phyloP scores from a whole-genome alignment of 2,113 vertebrate genomes.

The Calidris pugnax region DNA sequence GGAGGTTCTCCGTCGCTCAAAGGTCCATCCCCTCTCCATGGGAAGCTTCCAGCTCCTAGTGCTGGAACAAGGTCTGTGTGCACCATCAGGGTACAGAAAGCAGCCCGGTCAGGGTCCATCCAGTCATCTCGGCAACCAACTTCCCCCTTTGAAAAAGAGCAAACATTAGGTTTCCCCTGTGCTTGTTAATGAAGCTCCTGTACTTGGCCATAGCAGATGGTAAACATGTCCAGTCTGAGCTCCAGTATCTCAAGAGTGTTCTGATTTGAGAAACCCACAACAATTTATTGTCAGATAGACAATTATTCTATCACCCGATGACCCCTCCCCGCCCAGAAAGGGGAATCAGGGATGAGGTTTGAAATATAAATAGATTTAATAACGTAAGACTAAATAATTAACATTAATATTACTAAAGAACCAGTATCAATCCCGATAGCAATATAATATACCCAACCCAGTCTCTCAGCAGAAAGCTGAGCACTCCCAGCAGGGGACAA shows the following conservation, averaged over 20 bases:
- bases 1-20: background rate
- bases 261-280: background rate
- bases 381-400: too few relatives aligned
- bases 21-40: background rate
- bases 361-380: too few relatives aligned
- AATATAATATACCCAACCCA: too few relatives aligned
- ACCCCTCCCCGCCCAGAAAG: background rate
- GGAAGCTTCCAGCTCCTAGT: background rate
- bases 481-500: too few relatives aligned
- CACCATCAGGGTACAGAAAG: rapidly evolving
- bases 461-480: too few relatives aligned
- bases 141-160: background rate
- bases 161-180: background rate
- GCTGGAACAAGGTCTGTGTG: background rate
- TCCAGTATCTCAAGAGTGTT: background rate
- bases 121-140: background rate
- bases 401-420: too few relatives aligned
- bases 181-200: background rate
- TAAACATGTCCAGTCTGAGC: background rate
- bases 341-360: too few relatives aligned
- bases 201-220: background rate
- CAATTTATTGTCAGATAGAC: background rate
- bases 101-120: background rate
- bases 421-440: too few relatives aligned
- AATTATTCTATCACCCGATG: background rate